Evolutionary conservation across 2,888 invertebrate species (phyloP), one percentile per base, ranked within the genome.

Genomic region (Onchidella celtica): DNA sequence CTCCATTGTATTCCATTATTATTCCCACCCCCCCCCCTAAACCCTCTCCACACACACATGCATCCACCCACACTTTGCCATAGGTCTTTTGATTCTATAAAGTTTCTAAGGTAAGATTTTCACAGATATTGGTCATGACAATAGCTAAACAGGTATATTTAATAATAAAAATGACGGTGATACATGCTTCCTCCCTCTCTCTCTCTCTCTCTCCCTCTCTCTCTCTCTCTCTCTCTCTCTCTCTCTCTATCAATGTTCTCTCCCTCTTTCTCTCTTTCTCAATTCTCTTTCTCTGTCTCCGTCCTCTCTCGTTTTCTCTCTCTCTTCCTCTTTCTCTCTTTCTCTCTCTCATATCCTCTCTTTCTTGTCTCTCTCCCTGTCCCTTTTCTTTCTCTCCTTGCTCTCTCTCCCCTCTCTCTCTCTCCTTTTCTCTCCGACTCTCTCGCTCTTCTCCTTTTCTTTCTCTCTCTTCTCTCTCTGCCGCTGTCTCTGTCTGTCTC

Each of bases 261-360:
- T 59, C n/a, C 36, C 2, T 6, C 6, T 59, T 34, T 21, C 1
- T n/a, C n/a, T n/a, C n/a, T n/a, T n/a, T n/a, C n/a, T n/a, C n/a
- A n/a, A n/a, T n/a, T n/a, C n/a, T n/a, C 4, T n/a, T 32, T 36
- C 47, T 29, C n/a, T 57, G 6, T 55, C 73, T 59, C 21, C 55
- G 17, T 55, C 29, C 65, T 63, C 65, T 63, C 65, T 75, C 65
- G 61, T 65, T 75, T 65, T 75, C 21, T 75, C 36, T 75, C 40
- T 75, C 75, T 34, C 38, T 63, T 38, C 36, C 38, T 38, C 38
- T 63, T 65, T 75, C 40, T 75, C 40, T 75, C 75, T 75, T 38
- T 75, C 75, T 75, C 63, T 75, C 75, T 75, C 63, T 63, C 61
- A 63, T 59, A 63, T 65, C 36, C 75, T 74, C 36, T 59, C 34